These are phyloP conservation scores for Intellagama lesueurii DNA, from an alignment of 2,797 vertebrate genomes.

Conservation along the genomic window DNA sequence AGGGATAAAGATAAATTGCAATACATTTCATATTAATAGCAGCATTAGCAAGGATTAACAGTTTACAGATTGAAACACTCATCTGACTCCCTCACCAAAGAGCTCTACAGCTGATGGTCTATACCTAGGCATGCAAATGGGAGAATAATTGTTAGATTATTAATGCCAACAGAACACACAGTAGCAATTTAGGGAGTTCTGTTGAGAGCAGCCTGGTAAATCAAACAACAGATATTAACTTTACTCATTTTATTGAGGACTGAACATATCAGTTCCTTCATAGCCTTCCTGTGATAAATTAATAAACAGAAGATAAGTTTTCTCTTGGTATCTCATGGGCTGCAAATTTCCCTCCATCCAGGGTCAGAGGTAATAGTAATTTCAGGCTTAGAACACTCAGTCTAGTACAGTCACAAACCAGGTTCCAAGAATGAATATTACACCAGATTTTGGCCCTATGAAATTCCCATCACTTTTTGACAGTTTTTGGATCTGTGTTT, in stretches of 20 bases:
- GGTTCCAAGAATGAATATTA: neutral
- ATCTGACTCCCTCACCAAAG: neutral
- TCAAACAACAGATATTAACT: neutral
- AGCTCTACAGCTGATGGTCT: neutral
- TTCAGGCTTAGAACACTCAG: neutral
- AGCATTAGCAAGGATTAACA: neutral
- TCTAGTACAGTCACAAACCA: neutral
- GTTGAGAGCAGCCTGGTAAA: neutral
- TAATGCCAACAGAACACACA: neutral
- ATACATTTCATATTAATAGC: neutral
- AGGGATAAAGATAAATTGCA: neutral
- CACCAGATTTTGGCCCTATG: neutral
- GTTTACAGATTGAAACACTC: conserved; percentile 4
- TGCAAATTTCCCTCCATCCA: neutral
- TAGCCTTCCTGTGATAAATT: neutral
- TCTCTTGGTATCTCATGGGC: neutral
- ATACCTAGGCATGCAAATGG: neutral
- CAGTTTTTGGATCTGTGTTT: neutral
- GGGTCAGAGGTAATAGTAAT: neutral
- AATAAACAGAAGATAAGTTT: neutral
- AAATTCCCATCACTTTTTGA: neutral
- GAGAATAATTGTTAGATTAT: neutral
- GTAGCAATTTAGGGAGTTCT: neutral
- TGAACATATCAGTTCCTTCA: neutral
- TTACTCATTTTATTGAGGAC: neutral